Base-by-base conservation (phyloP, 2,113 vertebrate genomes). In the Anser brachyrhynchus region DNA sequence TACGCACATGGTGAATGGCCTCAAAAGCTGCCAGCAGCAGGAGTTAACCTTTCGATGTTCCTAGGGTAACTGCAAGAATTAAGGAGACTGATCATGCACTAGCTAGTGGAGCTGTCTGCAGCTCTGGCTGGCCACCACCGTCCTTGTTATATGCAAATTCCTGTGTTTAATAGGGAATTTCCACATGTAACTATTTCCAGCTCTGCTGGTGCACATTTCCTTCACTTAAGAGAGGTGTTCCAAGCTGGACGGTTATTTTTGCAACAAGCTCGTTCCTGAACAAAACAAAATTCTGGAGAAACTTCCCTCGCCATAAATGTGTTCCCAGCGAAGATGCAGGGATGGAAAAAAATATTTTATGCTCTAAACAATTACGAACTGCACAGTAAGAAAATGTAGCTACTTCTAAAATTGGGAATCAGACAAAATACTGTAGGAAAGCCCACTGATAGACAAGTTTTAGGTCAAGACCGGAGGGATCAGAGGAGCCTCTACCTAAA, bases 101-200 rank as follows among this genome's bases (percentile, higher is more conserved):
- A 1, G 18, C 14, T 10, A 31, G 33, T 0, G 44, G 23, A 21
- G 76, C 51, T 35, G 35, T 5, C 46, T 4, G 70, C 46, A 69
- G 65, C 87, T 23, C 13, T n/a, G n/a, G 16, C 67, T 37, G 55
- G 6, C 4, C 79, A 52, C 13, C 87, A 21, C 17, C 28, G 6
- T 0, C 0, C 49, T 31, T 28, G 5, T 1, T 4, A 3, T 29
- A 54, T 3, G 14, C 35, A n/a, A 57, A 9, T 19, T 2, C 8
- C 37, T 44, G 54, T 20, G 6, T 1, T 1, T 1, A 41, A 3
- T 13, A 23, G 46, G 35, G 21, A 39, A 58, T 9, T 37, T 1
- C 44, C 54, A 43, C 23, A 2, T 0, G 29, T 19, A 9, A 13
- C 44, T 6, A 1, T 23, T 55, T 8, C 1, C 3, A 10, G 52